Evolutionary conservation across 2,113 vertebrate genomes (phyloP).

Genomic region (Plecturocebus donacophilus): DNA sequence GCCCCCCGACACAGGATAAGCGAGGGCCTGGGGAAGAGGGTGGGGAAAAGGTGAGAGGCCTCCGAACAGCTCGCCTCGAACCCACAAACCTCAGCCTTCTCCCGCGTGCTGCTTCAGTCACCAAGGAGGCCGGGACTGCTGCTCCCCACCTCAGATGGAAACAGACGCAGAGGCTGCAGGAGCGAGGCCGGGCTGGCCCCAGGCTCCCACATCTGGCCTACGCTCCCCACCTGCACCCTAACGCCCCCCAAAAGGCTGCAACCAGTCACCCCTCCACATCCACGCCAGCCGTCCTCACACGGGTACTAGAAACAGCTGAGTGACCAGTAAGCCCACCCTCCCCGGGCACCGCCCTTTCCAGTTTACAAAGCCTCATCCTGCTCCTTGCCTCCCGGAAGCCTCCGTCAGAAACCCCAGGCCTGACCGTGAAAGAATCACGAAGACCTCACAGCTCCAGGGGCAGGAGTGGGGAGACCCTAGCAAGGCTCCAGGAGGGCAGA

Average conservation of each 20-base stretch:
- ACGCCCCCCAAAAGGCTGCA: neutral
- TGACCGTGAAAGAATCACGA: neutral
- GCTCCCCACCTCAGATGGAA: neutral
- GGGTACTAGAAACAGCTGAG: neutral
- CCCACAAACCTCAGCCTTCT: neutral
- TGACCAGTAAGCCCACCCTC: neutral
- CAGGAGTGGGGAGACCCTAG: neutral
- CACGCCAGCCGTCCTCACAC: neutral
- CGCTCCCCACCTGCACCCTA: neutral
- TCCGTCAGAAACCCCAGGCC: neutral
- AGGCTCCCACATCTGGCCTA: neutral
- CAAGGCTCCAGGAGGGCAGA: neutral
- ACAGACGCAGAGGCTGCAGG: neutral
- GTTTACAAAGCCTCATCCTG: neutral
- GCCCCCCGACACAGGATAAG: neutral
- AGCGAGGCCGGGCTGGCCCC: neutral
- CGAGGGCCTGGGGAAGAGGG: no score
- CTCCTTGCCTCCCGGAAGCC: neutral
- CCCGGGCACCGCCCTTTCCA: neutral
- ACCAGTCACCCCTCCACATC: neutral
- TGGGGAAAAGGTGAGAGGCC: neutral
- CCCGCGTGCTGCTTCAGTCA: neutral
- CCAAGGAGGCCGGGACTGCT: neutral
- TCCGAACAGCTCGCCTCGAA: accelerated
- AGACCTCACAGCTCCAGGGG: neutral